Evolutionary conservation across 2,797 vertebrate species (phyloP), one percentile per base, ranked within the genome.

Genomic region (Picus viridis): DNA sequence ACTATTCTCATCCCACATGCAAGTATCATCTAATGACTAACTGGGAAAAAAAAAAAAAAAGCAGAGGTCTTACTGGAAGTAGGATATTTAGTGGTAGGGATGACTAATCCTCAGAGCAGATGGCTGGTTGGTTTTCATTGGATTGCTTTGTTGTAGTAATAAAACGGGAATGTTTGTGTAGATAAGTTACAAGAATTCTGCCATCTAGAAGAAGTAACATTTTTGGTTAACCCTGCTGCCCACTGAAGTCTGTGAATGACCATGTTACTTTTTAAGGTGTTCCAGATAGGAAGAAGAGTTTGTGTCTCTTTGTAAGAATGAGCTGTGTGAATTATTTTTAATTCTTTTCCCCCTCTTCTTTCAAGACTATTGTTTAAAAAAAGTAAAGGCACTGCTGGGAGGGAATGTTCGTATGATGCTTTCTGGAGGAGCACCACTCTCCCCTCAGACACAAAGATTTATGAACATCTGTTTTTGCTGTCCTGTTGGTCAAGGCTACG

Each of bases 391-490:
- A 9, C 97, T 99, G 34, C 97, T 99, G 75, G 99, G 99, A 45
- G 99, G 99, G 15, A 98, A 98, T 5, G 95, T 99, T 79, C 98
- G 99, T 9, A 99, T 99, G 99, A 99, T 99, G 98, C 92, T 99
- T 77, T 99, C 98, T 4, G 99, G 99, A 34, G 99, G 99, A n/a
- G 99, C 99, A 0, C 99, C 99, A 0, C 97, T 99, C 53, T 99
- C 99, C 0, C 93, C 99, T 0, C 98, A 98, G 9, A 99, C 99
- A 12, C 99, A 99, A 73, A 97, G 99, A 57, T 99, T 99, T 94
- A 99, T 99, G 99, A 99, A 99, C 75, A 98, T 99, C 71, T 99
- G 99, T 71, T 99, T 99, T 97, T 99, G 99, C 93, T 99, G 99
- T 73, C 99, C 99, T 2, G 98, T 99, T 94, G 99, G 99, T 19